A percentile compares a stretch with the other conserved stretches of the same genome.
Conservation (phyloP, 2,113 vertebrate species). For the Hypocryptadius cinnamomeus region DNA sequence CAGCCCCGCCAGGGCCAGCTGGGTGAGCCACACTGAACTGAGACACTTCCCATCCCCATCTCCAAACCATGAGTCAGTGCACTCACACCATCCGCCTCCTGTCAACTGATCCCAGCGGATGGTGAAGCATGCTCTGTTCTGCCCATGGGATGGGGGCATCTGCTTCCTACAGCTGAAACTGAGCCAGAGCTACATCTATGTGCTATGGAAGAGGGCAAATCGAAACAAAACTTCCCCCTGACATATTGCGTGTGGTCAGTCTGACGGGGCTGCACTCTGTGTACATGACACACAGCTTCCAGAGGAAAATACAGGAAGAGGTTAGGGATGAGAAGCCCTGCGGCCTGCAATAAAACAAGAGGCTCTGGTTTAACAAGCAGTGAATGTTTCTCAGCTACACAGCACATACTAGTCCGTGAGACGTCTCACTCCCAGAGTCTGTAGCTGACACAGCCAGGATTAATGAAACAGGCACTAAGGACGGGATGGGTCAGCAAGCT, state of each 20-base stretch:
- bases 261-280: rapidly evolving
- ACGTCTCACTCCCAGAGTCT: background rate
- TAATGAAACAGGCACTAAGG: background rate
- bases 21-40: background rate
- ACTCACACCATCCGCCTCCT: rapidly evolving
- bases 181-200: background rate
- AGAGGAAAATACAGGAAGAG: background rate
- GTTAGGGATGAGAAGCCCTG: background rate
- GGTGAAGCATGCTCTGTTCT: background rate
- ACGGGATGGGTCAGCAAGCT: background rate
- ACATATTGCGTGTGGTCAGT: background rate
- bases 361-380: background rate
- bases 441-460: background rate
- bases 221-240: background rate
- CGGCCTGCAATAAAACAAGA: background rate
- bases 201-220: background rate
- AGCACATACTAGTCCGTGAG: too few relatives aligned
- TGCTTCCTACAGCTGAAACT: background rate
- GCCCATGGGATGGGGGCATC: background rate
- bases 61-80: background rate
- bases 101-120: rapidly evolving
- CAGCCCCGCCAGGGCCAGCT: background rate
- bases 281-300: background rate
- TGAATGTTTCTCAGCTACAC: background rate
- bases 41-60: background rate